Base-by-base conservation (phyloP, 1,140 invertebrate genomes). In the Elysia chlorotica region DNA sequence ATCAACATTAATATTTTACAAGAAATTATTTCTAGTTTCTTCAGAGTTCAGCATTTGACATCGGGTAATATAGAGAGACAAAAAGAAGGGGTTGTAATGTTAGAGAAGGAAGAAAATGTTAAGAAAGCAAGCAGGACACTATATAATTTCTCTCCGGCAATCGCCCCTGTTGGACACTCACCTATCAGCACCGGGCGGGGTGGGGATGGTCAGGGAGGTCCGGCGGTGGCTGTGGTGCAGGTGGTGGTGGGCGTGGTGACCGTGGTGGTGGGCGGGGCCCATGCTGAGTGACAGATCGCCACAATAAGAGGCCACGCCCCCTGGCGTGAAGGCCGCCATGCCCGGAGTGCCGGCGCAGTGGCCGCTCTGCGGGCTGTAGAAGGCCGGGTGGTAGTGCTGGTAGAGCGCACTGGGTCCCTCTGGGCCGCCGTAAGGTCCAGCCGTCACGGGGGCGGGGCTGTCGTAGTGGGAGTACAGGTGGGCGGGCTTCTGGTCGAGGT, bases 181-280 rank as follows among this genome's bases (percentile, higher is more conserved):
- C 82, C 81, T 79, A 41, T 84, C 82, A 37, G 80, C 62, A 2
- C 75, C 79, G 36, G 80, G 74, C 30, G 83, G 80, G 54, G 82
- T 81, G 28, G 82, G 78, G 33, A 85, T 82, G 10, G 81, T 83
- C n/a, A 85, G 73, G 17, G 82, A 80, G 0, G 83, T 81, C 30
- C 84, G 68, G 23, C 81, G 76, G 35, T 78, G 66, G 53, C 79
- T 79, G 53, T 79, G 79, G 35, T 83, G 71, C 33, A 80, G 74
- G 31, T 78, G 66, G 37, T 79, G 79, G 53, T 74, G 75, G 69
- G n/a, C n/a, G 23, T 80, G 76, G 35, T 78, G 66, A 54, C 79
- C 78, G 53, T 79, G 79, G 35, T 83, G 71, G 30, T 79, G 74
- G 31, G 77, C 63, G 37, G 80, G 79, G 53, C n/a, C n/a, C n/a